Evolutionary conservation across 2,797 vertebrate genomes (phyloP).

Genomic region (Gallinago nigripennis): DNA sequence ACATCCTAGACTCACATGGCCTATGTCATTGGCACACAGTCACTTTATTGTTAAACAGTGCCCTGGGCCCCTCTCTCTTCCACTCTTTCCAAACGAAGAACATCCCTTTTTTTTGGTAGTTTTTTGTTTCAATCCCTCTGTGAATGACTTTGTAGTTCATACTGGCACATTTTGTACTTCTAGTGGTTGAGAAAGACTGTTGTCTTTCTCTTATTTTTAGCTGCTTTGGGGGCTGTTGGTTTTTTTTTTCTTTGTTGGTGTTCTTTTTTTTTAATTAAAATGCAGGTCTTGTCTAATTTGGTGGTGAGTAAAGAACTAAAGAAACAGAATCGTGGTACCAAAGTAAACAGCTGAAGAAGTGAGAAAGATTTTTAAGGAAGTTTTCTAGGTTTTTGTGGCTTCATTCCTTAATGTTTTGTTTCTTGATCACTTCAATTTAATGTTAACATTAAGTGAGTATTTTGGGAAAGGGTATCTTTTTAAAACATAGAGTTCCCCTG

Average conservation of each 20-base stretch:
- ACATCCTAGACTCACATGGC: neutral
- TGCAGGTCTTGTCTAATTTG: neutral
- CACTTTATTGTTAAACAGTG: neutral
- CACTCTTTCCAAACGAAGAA: neutral
- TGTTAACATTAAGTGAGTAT: neutral
- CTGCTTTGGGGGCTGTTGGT: neutral
- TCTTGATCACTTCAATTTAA: neutral
- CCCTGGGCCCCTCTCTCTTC: neutral
- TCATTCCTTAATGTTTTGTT: neutral
- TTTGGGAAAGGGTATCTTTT: neutral
- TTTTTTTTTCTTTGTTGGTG: neutral
- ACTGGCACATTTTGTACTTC: slow-evolving; percentile 9
- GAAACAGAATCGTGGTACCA: neutral
- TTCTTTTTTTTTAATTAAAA: neutral
- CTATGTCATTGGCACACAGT: neutral
- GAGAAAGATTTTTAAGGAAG: neutral
- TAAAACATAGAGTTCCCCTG: neutral
- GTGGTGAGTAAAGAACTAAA: neutral
- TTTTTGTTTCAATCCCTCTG: neutral
- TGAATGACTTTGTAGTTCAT: slow-evolving; percentile 1
- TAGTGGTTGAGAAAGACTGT: neutral
- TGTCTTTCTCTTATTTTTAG: neutral
- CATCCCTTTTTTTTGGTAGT: neutral
- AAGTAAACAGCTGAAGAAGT: neutral
- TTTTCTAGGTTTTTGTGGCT: neutral